Evolutionary conservation across 2,113 vertebrate genomes (phyloP).

Genomic region (Corythoichthys haematopterus): DNA sequence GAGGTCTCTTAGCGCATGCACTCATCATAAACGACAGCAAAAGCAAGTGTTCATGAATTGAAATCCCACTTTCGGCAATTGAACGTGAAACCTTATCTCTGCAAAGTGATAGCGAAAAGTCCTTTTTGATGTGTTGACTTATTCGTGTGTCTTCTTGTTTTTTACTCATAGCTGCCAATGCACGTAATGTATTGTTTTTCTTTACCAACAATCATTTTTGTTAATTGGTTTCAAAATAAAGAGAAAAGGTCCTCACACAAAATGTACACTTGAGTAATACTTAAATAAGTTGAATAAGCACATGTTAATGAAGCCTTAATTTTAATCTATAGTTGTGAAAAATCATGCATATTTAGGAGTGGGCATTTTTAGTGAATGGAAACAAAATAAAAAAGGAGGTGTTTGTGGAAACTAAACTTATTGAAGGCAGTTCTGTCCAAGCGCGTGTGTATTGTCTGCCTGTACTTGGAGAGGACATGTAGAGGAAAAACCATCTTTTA

Average conservation of each 20-base stretch:
- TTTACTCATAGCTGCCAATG: constrained; percentile 62
- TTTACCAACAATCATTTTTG: constrained; percentile 70
- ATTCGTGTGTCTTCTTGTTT: constrained; percentile 67
- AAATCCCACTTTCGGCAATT: constrained; percentile 51
- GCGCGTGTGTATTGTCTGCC: background rate
- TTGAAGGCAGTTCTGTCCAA: background rate
- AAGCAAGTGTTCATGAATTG: constrained; percentile 57
- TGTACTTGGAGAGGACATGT: background rate
- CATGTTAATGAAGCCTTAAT: background rate
- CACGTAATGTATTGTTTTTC: constrained; percentile 65
- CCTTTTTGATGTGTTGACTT: constrained; percentile 70
- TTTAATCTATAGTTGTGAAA: no score
- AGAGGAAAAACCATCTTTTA: constrained; percentile 27
- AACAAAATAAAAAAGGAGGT: background rate
- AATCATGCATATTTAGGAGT: background rate
- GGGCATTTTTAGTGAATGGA: background rate
- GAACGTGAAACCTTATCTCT: constrained; percentile 73
- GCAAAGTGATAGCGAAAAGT: constrained; percentile 67
- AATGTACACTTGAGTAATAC: constrained; percentile 27
- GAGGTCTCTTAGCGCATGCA: constrained; percentile 62
- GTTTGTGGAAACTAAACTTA: background rate
- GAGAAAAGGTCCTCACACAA: constrained; percentile 17
- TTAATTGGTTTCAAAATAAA: constrained; percentile 38
- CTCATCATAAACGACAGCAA: constrained; percentile 64
- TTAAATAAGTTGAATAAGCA: background rate